Evolutionary conservation across 2,888 invertebrate species (phyloP), one percentile per base, ranked within the genome.

Genomic region (Drosophila colorata): DNA sequence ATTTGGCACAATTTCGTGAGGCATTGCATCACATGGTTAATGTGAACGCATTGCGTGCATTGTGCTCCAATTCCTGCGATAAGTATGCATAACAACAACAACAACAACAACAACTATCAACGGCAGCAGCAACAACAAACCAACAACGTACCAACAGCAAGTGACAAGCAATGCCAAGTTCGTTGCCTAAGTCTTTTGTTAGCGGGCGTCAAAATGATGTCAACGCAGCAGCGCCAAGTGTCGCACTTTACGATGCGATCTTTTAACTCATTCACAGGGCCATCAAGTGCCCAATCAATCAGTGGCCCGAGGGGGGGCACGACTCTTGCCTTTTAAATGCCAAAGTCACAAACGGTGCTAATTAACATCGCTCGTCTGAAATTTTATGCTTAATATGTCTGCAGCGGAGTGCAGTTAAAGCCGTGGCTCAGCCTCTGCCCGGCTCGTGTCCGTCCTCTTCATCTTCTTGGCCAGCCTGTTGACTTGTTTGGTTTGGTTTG

Each of bases 151-250:
- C 25, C 28, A 33, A 20, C 43, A 41, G 5, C 33, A 49, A 55
- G 35, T 48, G 60, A 41, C 44, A 18, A 51, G 61, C 77, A 78
- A 78, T 73, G 79, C 77, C 77, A 77, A 82, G 80, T 74, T 79
- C 74, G 81, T 78, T 80, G 78, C 78, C 38, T 51, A 72, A 80
- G 79, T 69, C 72, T 72, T 72, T 75, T 69, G 77, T 74, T 69
- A 37, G 52, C 52, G 41, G 35, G 56, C 64, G 38, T 47, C 47
- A 46, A 74, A 77, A 65, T 74, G 37, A 67, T 74, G 76, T 75
- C 76, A 71, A 69, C 64, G 55, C 52, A 61, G 55, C 56, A 60
- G 31, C 69, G 25, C 51, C 37, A 64, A 52, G 14, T 40, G 38
- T 16, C 44, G 35, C 57, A 51, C 40, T 31, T 37, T 20, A 44